These are phyloP conservation scores for Tenthredo notha DNA, from an alignment of 2,888 invertebrate species.

Conservation along the genomic window DNA sequence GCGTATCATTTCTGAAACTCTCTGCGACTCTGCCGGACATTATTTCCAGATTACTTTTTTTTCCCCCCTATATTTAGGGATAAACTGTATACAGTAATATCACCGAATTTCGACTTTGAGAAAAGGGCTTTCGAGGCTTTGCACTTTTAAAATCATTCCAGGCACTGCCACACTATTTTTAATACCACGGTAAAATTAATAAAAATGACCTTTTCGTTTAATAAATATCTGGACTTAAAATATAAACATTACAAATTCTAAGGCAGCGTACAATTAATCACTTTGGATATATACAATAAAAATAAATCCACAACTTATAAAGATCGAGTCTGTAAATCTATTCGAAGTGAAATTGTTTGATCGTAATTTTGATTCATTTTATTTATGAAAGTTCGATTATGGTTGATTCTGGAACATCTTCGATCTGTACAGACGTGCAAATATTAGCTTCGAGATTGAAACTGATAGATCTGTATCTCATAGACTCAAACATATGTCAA, in stretches of 20 bases:
- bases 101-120: background rate
- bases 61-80: too few species aligned
- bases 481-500: background rate
- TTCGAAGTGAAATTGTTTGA: background rate
- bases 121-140: background rate
- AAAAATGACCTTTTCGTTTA: background rate
- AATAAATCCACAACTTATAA: background rate
- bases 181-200: background rate
- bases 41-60: background rate
- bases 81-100: background rate
- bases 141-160: background rate
- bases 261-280: conserved; percentile 3
- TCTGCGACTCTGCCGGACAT: background rate
- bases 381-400: background rate
- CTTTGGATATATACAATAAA: background rate
- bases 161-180: background rate
- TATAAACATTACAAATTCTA: conserved; percentile 3
- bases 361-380: too few species aligned
- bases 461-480: background rate
- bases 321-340: background rate
- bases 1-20: background rate
- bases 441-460: background rate
- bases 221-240: background rate
- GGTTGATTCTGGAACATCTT: background rate
- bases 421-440: background rate